Conservation (phyloP, 2,797 vertebrate genomes). For the Pagetopsis macropterus region DNA sequence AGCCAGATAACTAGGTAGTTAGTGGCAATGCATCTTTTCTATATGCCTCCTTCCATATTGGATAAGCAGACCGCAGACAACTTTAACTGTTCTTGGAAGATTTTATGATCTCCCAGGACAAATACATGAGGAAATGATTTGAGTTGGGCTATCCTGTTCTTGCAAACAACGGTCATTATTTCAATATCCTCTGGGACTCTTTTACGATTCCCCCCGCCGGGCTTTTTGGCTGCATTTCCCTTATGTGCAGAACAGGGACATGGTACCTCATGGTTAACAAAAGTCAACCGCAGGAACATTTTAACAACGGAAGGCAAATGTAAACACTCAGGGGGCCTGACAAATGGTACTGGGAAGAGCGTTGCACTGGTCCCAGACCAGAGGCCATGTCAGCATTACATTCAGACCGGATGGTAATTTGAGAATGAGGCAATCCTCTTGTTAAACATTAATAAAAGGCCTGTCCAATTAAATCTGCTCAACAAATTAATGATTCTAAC, state of each 20-base stretch:
- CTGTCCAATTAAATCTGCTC: slow-evolving; percentile 56
- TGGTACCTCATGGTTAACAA: slow-evolving; percentile 64
- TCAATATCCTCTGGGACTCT: slow-evolving; percentile 77
- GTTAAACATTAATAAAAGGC: slow-evolving; percentile 67
- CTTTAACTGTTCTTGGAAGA: slow-evolving; percentile 76
- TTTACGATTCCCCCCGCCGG: slow-evolving; percentile 69
- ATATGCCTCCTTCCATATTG: slow-evolving; percentile 66
- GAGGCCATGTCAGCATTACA: slow-evolving; percentile 53
- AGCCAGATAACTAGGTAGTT: slow-evolving; percentile 70
- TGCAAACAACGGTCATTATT: slow-evolving; percentile 77
- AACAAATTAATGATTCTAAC: slow-evolving; percentile 60
- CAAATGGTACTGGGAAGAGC: slow-evolving; percentile 39
- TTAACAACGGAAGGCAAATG: slow-evolving; percentile 66
- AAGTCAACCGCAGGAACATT: slow-evolving; percentile 58
- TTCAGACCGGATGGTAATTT: slow-evolving; percentile 51
- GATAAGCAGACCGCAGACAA: slow-evolving; percentile 80
- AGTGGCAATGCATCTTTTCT: slow-evolving; percentile 67
- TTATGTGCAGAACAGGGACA: slow-evolving; percentile 48
- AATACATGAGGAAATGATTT: slow-evolving; percentile 82
- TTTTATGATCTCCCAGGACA: slow-evolving; percentile 72
- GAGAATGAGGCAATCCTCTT: slow-evolving; percentile 58
- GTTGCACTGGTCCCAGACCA: slow-evolving; percentile 28
- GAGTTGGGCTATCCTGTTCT: slow-evolving; percentile 68
- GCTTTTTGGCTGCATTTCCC: slow-evolving; percentile 55
- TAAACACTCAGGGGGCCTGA: slow-evolving; percentile 68